Evolutionary conservation across 2,797 vertebrate genomes (phyloP), one percentile per base, ranked within the genome.

Genomic region (Carapus acus): DNA sequence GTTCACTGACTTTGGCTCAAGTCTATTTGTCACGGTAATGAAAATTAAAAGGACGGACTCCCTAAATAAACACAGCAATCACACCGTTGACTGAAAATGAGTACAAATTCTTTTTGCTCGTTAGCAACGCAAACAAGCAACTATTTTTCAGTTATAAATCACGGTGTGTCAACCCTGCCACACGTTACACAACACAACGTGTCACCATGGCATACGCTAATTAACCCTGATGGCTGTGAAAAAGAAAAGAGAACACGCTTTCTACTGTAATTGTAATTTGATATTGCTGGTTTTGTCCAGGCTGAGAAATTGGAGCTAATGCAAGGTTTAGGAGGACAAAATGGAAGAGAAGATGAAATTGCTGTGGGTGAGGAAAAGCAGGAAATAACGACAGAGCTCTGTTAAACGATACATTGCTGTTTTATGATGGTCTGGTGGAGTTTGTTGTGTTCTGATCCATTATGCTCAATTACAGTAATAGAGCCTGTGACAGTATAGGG

Each of bases 351-450:
- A 43, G 29, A 67, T 24, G n/a, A 31, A 54, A 31, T 7, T 1
- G 11, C 33, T 29, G 39, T 33, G 54, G 49, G 22, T 8, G 13
- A 22, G 52, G 33, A 47, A 67, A 58, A 71, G 64, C 62, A 31
- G 6, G 49, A 54, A 29, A 49, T 22, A 42, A 50, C 43, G 60
- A 61, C 63, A 74, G 69, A 37, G 27, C 50, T 46, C 48, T 43
- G 54, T 29, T 58, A 60, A 62, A 64, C 49, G 43, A n/a, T 51
- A 46, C 56, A 59, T 39, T 50, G 40, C 64, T 43, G 57, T 69
- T 74, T 75, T 78, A 81, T 87, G 86, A 87, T 87, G 85, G 87
- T 87, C 85, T 79, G 72, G 20, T 87, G 83, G 70, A 84, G 58
- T 63, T 74, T 43, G 45, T 59, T 73, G 62, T 67, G 63, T 71